Base-by-base conservation (phyloP, 2,797 vertebrate genomes). In the Loris lydekkerianus region DNA sequence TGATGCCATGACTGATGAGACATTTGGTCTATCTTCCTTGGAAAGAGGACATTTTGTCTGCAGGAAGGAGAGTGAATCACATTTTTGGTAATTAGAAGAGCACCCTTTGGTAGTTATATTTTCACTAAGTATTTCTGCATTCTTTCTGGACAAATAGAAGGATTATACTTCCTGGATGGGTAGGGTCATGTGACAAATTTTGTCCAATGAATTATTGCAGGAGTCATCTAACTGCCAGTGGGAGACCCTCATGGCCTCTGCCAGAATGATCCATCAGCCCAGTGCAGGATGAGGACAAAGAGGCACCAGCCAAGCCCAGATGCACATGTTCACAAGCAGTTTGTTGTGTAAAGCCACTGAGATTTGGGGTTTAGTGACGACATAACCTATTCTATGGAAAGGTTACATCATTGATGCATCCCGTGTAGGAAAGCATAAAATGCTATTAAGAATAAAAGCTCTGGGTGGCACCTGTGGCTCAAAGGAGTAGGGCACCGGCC, bases 31-130 rank as follows among this genome's bases (percentile, higher is more conserved):
- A 13, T 88, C 49, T 88, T 53, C 46, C 49, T 21, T 77, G 46
- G 40, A 46, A 20, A 80, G 13, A 94, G 43, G 17, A 69, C 83
- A 70, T 73, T 91, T 93, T 86, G 31, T 67, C 27, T 23, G 31
- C 6, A 77, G 43, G 37, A 73, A 86, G 65, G n/a, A 76, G 20
- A 46, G 3, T 31, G 60, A 43, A 40, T 61, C 76, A 83, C 40
- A 67, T 11, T 88, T 94, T 87, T 83, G 73, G 49, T 61, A 34
- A 93, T 58, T 70, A 60, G 31, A 96, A 94, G 77, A 34, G 23
- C 53, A 85, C 77, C 86, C 34, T 76, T 17, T 72, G 53, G 18
- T 27, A 89, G 53, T 60, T 25, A 53, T 18, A 18, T 14, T 40
- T 90, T 93, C 3, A 63, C 20, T 27, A 87, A 61, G 25, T 40